Evolutionary conservation across 2,797 vertebrate species (phyloP), one percentile per base, ranked within the genome.

Genomic region (Alosa sapidissima): DNA sequence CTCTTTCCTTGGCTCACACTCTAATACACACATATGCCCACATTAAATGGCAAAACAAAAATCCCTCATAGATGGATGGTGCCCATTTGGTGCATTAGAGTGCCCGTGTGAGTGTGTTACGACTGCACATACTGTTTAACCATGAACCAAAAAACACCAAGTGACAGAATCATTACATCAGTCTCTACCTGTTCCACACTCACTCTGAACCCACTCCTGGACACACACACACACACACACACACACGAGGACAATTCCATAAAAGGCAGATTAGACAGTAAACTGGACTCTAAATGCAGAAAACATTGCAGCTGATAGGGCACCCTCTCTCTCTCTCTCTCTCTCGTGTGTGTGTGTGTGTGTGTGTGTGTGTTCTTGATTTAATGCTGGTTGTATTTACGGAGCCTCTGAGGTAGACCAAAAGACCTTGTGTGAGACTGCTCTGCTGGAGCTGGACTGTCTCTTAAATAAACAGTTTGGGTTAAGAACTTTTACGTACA

Each of bases 401-500:
- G 9, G 65, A 72, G 65, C 13, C 65, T 28, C 65, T 72, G 65
- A 72, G 65, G 65, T 72, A 41, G 81, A 83, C 81, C n/a, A 68
- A 82, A 78, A 83, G 16, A 45, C 60, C 6, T 11, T 81, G 47
- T 24, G 48, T 51, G 8, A 62, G 24, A 62, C 48, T 10, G 1
- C 68, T 41, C 55, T 5, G 7, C 0, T 83, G 87, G 86, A 87
- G 90, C 84, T 85, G 87, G 87, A 81, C 86, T 54, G 48, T 81
- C 82, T 88, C 85, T 92, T 87, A 89, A 90, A 90, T 92, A 91
- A 93, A 92, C 87, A 85, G 89, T 93, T 93, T 94, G 88, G 86
- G 88, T 91, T 91, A 88, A 87, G 87, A 87, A 85, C 88, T 88
- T 85, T 16, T 89, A 65, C 87, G 82, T 82, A 88, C 86, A 90